Conservation (phyloP, 2,797 vertebrate genomes). For the Trachurus trachurus region DNA sequence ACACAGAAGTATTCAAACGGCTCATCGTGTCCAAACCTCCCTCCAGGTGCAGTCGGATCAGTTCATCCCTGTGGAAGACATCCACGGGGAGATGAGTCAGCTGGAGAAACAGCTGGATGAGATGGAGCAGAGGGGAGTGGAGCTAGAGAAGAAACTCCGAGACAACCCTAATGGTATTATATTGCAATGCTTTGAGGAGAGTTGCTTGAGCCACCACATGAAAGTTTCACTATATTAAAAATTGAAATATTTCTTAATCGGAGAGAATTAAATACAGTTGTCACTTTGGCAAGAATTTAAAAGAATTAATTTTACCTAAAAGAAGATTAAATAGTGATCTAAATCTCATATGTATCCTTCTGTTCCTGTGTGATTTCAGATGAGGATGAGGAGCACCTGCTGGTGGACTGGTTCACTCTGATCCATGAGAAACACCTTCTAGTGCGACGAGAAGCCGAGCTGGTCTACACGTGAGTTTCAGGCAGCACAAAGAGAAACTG, state of each 20-base stretch:
- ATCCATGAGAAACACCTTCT: constrained; percentile 98
- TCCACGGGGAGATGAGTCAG: constrained; percentile 93
- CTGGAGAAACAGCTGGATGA: constrained; percentile 95
- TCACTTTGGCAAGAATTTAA: not conserved
- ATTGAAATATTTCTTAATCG: not conserved
- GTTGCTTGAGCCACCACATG: not conserved
- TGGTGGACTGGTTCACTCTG: constrained; percentile 98
- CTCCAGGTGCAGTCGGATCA: constrained; percentile 96
- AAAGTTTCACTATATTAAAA: not conserved
- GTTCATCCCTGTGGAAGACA: constrained; percentile 96
- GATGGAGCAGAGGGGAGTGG: constrained; percentile 93
- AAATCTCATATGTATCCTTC: not conserved
- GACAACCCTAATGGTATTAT: constrained; percentile 89
- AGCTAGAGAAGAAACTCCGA: constrained; percentile 93
- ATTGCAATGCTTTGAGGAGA: not conserved
- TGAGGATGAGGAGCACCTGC: constrained; percentile 91
- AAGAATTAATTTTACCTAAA: not conserved
- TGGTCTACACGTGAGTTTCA: constrained; percentile 94
- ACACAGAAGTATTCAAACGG: constrained; percentile 9
- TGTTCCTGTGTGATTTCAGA: constrained; percentile 80
- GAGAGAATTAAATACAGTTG: not conserved
- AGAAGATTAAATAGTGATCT: not conserved
- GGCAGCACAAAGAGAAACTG: not conserved
- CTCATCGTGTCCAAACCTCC: not conserved
- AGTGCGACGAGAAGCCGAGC: constrained; percentile 94